These are phyloP conservation scores for Drosophila fuyamai DNA, from an alignment of 1,140 invertebrate species.

Conservation along the genomic window DNA sequence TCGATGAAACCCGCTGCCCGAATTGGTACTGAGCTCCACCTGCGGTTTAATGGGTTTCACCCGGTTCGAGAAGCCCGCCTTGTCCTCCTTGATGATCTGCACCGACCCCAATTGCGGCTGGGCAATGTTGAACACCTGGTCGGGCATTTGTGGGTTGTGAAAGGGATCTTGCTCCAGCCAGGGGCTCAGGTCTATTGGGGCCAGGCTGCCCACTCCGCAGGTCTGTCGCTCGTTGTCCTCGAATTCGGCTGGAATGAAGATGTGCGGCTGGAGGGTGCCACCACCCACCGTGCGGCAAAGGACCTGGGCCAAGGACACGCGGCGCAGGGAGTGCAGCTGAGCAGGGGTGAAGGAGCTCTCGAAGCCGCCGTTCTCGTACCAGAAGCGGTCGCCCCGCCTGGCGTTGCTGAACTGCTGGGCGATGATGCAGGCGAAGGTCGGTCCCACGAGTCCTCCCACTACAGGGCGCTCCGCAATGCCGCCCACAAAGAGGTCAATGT, in stretches of 20 bases:
- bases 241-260: constrained; percentile 76
- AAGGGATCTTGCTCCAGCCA: constrained; percentile 84
- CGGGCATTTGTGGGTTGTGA: constrained; percentile 33
- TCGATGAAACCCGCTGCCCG: constrained; percentile 57
- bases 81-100: constrained; percentile 66
- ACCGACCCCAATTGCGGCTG: constrained; percentile 31
- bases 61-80: constrained; percentile 69
- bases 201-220: constrained; percentile 68
- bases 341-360: constrained; percentile 91
- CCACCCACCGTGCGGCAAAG: constrained; percentile 88
- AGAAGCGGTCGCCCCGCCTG: constrained; percentile 96
- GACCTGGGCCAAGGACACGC: constrained; percentile 92
- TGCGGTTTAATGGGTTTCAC: constrained; percentile 50
- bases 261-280: constrained; percentile 81
- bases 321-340: constrained; percentile 94
- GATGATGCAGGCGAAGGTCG: constrained; percentile 98
- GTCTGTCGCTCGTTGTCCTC: constrained; percentile 71
- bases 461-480: constrained; percentile 93
- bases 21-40: constrained; percentile 58
- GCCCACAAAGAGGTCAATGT: constrained; percentile 96
- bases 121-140: constrained; percentile 47
- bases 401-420: constrained; percentile 96
- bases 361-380: constrained; percentile 93
- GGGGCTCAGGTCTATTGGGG: constrained; percentile 76
- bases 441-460: constrained; percentile 93